Percentiles rank a stretch among this genome's conserved stretches.
Evolutionary conservation across 53 echinoderm and acorn worm genomes (phyloP).

Genomic region (Echinometra lucunter): DNA sequence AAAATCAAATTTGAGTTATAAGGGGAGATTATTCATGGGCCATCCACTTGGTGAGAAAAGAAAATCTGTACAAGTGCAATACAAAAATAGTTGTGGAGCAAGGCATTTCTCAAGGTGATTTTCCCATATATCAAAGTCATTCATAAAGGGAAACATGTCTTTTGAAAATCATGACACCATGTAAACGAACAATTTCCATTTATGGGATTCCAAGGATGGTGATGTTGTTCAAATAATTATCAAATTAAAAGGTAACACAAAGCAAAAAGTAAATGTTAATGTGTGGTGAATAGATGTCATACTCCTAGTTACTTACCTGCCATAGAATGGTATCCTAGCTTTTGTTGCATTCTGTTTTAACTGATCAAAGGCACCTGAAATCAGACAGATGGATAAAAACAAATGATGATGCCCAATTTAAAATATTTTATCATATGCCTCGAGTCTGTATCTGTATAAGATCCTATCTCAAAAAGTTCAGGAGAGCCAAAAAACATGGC

Average conservation of each 20-base stretch:
- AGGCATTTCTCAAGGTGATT: too few relatives aligned
- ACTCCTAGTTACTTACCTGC: conserved; percentile 75
- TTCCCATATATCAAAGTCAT: too few relatives aligned
- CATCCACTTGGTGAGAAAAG: not conserved
- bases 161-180: too few relatives aligned
- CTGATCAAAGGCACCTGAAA: conserved; percentile 97
- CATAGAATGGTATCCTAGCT: conserved; percentile 98
- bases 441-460: not conserved
- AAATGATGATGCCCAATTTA: not conserved
- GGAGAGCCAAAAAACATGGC: too few relatives aligned
- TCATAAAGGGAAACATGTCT: too few relatives aligned
- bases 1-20: not conserved
- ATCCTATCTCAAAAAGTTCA: too few relatives aligned
- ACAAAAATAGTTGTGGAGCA: too few relatives aligned
- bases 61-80: too few relatives aligned
- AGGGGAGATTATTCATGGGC: not conserved
- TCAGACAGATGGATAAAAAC: not conserved
- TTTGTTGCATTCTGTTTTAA: conserved; percentile 98
- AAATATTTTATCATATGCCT: not conserved
- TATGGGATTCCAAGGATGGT: not conserved
- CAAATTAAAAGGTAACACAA: not conserved
- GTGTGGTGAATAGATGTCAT: not conserved
- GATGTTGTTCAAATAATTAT: not conserved
- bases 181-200: not conserved
- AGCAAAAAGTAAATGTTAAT: not conserved